A percentile compares a stretch with the other conserved stretches of the same genome.
Evolutionary conservation across 2,888 invertebrate species (phyloP).

Genomic region (Adelphocoris suturalis): DNA sequence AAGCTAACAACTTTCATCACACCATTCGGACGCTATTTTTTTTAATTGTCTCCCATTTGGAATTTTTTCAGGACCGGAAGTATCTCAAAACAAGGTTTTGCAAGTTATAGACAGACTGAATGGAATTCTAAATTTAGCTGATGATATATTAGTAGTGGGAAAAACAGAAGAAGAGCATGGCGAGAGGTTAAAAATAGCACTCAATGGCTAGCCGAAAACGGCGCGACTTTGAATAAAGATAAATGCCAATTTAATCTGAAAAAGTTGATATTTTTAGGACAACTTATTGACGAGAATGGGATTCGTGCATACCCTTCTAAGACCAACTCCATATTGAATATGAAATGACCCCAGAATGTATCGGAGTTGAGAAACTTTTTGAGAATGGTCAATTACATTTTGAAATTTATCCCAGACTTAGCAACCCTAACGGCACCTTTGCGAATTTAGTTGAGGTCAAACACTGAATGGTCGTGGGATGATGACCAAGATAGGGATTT

Average conservation of each 20-base stretch:
- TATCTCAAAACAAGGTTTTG: not conserved
- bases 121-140: not conserved
- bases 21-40: conserved; percentile 21
- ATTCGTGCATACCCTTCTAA: no score
- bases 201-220: not conserved
- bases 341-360: no score
- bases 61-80: not conserved
- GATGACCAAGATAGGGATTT: no score
- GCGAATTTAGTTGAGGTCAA: no score
- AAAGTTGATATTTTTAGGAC: not conserved
- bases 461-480: no score
- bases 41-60: conserved; percentile 15
- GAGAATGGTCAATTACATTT: no score
- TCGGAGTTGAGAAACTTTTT: no score
- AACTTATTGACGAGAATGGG: no score
- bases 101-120: not conserved
- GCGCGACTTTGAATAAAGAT: not conserved
- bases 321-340: no score
- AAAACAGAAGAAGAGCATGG: not conserved
- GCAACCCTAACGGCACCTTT: no score
- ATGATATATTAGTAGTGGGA: not conserved
- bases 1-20: conserved; percentile 12
- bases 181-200: not conserved
- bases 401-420: no score
- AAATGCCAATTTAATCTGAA: not conserved